These are phyloP conservation scores for Ophioninae sp. DNA, from an alignment of 2,888 invertebrate species.

Conservation along the genomic window DNA sequence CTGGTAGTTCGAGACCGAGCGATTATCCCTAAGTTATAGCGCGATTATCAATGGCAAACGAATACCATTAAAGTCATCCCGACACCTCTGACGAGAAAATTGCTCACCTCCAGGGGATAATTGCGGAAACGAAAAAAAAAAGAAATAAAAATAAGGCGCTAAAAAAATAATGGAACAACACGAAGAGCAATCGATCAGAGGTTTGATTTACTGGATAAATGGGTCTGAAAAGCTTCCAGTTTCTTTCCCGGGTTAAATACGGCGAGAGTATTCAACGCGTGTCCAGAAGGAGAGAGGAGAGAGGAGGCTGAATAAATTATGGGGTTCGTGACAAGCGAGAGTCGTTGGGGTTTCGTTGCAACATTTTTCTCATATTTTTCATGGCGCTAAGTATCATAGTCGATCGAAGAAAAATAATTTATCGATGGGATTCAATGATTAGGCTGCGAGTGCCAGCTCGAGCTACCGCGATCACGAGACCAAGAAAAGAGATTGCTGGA, in stretches of 20 bases:
- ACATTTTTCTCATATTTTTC: constrained; percentile 3
- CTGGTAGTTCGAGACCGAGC: constrained; percentile 39
- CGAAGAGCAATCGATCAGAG: neutral
- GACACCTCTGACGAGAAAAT: constrained; percentile 46
- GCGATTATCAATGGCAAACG: constrained; percentile 40
- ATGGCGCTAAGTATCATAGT: neutral
- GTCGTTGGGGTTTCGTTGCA: neutral
- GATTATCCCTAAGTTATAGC: constrained; percentile 55
- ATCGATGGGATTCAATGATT: no score
- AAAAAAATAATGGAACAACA: no score
- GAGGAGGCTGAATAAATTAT: neutral
- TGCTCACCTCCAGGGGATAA: constrained; percentile 1
- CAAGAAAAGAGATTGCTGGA: no score
- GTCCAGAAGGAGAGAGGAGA: neutral
- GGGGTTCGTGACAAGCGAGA: neutral
- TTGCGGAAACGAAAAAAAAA: constrained; percentile 9
- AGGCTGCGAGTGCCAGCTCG: no score
- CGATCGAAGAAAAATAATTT: neutral
- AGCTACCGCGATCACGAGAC: no score
- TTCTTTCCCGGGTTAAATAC: neutral
- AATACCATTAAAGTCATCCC: constrained; percentile 48
- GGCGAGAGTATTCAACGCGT: neutral
- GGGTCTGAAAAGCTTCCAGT: constrained; percentile 19
- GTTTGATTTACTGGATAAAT: constrained; percentile 21
- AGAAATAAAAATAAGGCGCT: no score